A percentile compares a stretch with the other conserved stretches of the same genome.
phyloP scores from a whole-genome alignment of 2,888 invertebrate species.

The Baccha elongata region DNA sequence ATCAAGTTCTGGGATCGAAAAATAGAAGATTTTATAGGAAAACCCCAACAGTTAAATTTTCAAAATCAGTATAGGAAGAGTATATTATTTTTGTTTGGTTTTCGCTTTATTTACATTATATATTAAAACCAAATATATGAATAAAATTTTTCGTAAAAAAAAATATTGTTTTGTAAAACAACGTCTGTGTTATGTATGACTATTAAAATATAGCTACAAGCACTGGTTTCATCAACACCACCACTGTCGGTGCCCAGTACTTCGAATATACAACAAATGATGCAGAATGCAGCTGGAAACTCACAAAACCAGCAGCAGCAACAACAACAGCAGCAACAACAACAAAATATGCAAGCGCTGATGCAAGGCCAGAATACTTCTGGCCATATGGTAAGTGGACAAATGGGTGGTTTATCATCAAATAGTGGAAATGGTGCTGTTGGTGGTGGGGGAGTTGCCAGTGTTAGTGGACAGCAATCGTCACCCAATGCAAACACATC shows the following conservation, averaged over 20 bases:
- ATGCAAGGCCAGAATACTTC: slow-evolving; percentile 77
- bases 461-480: slow-evolving; percentile 73
- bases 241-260: slow-evolving; percentile 81
- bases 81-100: neutral
- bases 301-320: slow-evolving; percentile 71
- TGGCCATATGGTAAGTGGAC: slow-evolving; percentile 67
- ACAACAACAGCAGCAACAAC: slow-evolving; percentile 74
- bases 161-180: slow-evolving; percentile 42
- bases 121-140: neutral
- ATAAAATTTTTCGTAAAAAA: neutral
- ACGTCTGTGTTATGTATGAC: slow-evolving; percentile 70
- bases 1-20: slow-evolving; percentile 36
- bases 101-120: neutral
- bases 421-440: slow-evolving; percentile 61
- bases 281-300: slow-evolving; percentile 77
- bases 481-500: slow-evolving; percentile 78
- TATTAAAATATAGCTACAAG: slow-evolving; percentile 81
- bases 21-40: neutral
- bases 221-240: slow-evolving; percentile 82
- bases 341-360: slow-evolving; percentile 80
- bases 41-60: neutral
- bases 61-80: too few species aligned
- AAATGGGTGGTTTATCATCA: slow-evolving; percentile 50
- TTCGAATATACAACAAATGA: slow-evolving; percentile 81
- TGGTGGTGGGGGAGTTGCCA: slow-evolving; percentile 60